Conservation (phyloP, 2,888 invertebrate species). For the Drosophila pegasa region DNA sequence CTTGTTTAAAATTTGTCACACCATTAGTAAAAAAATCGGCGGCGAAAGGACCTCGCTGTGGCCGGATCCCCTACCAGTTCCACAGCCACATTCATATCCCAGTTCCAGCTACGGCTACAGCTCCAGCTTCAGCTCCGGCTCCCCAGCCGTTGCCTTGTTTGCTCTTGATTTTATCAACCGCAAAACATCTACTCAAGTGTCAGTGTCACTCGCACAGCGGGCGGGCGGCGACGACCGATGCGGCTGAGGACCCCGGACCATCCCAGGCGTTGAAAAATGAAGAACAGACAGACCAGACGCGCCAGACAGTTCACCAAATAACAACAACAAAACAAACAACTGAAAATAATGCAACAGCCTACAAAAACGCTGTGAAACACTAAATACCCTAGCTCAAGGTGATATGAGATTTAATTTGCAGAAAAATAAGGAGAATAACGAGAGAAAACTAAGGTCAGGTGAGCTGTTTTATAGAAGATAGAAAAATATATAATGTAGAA, state of each 20-base stretch:
- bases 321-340: constrained; percentile 39
- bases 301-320: constrained; percentile 54
- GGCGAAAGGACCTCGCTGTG: constrained; percentile 77
- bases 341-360: constrained; percentile 14
- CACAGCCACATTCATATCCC: constrained; percentile 28
- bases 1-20: constrained; percentile 82
- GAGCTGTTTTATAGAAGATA: not conserved
- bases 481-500: not conserved
- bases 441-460: not conserved
- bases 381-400: constrained; percentile 21
- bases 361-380: not conserved
- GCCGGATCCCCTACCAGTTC: constrained; percentile 35
- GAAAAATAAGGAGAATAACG: not conserved
- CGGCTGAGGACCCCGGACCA: constrained; percentile 65
- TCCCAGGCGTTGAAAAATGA: constrained; percentile 77
- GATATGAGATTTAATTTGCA: not conserved
- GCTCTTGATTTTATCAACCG: constrained; percentile 83
- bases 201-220: constrained; percentile 82
- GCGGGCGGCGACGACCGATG: constrained; percentile 71
- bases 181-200: constrained; percentile 82
- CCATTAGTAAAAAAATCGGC: constrained; percentile 81
- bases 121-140: constrained; percentile 25
- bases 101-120: constrained; percentile 5
- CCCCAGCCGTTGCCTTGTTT: constrained; percentile 66
- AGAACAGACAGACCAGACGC: constrained; percentile 66